Evolutionary conservation across 1,140 invertebrate genomes (phyloP).

Genomic region (Drosophila murphyi): DNA sequence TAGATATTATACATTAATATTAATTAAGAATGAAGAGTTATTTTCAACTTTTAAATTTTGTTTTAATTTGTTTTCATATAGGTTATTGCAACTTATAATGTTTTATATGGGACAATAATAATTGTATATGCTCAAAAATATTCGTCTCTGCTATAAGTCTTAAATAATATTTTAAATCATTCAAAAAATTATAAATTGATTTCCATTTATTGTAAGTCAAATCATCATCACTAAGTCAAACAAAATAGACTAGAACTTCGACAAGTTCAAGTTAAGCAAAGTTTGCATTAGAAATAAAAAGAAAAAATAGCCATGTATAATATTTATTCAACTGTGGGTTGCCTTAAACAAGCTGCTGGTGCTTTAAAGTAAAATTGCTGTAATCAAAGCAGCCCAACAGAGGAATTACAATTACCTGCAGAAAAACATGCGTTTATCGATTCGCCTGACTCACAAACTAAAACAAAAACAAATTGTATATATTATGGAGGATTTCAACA

Average conservation of each 20-base stretch:
- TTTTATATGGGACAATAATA: too few relatives aligned
- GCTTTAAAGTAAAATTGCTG: slow-evolving; percentile 7
- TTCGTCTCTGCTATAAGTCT: background rate
- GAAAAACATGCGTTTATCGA: too few relatives aligned
- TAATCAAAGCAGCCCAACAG: background rate
- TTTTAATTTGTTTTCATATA: too few relatives aligned
- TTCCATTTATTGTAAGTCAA: slow-evolving; percentile 1
- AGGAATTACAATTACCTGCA: background rate
- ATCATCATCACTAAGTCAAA: background rate
- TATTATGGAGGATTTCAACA: too few relatives aligned
- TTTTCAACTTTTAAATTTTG: too few relatives aligned
- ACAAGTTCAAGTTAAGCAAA: slow-evolving; percentile 1
- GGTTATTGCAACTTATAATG: too few relatives aligned
- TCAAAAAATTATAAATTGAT: slow-evolving; percentile 1
- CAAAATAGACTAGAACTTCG: background rate
- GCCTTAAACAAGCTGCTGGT: slow-evolving; percentile 14
- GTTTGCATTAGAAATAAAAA: slow-evolving; percentile 1
- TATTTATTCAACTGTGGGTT: background rate
- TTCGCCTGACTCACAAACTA: too few relatives aligned
- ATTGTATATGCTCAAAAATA: too few relatives aligned
- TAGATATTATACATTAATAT: too few relatives aligned
- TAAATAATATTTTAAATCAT: background rate
- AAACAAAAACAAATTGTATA: too few relatives aligned
- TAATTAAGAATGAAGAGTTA: too few relatives aligned
- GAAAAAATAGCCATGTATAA: background rate